Evolutionary conservation across 2,113 vertebrate genomes (phyloP), one percentile per base, ranked within the genome.

Genomic region (Camarhynchus parvulus): DNA sequence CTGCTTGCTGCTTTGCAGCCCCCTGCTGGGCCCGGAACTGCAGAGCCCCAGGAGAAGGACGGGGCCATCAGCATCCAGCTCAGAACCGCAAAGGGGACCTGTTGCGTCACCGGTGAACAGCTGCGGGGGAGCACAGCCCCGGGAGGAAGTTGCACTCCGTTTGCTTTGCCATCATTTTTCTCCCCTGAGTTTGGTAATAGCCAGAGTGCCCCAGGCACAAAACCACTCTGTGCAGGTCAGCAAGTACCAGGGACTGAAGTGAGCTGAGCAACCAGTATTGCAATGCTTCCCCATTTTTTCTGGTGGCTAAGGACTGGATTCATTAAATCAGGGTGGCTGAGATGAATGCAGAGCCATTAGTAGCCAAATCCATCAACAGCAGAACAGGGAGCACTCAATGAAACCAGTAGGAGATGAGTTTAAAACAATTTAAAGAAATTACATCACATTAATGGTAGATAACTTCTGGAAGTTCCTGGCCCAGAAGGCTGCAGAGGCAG

Each of bases 1-100:
- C 91, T 95, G 86, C 94, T 78, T 44, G 87, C 72, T 86, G 95
- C 92, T 91, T 79, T 95, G 86, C 95, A 97, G 96, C 97, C 96
- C 96, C 89, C 97, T 97, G 91, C 95, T 83, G 97, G 94, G 76
- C 73, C 72, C 30, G 68, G 68, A 89, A 27, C 84, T 46, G 58
- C 74, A 67, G 82, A 66, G 56, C 61, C 83, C 77, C 72, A 15
- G 14, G 68, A 74, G 55, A 46, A 42, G 85, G 70, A 81, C 13
- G 24, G 10, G 80, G 63, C 83, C 50, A 41, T 61, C 78, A 39
- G 53, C 49, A 37, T 75, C 70, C 87, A 70, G 67, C 50, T 72
- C 35, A 12, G 9, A 28, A 66, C 95, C 77, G 1, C 92, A 88
- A 33, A 85, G 81, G 0, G 30, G 69, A 69, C 90, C 56, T 21